Evolutionary conservation across 2,888 invertebrate species (phyloP).

Genomic region (Eledona agricola): DNA sequence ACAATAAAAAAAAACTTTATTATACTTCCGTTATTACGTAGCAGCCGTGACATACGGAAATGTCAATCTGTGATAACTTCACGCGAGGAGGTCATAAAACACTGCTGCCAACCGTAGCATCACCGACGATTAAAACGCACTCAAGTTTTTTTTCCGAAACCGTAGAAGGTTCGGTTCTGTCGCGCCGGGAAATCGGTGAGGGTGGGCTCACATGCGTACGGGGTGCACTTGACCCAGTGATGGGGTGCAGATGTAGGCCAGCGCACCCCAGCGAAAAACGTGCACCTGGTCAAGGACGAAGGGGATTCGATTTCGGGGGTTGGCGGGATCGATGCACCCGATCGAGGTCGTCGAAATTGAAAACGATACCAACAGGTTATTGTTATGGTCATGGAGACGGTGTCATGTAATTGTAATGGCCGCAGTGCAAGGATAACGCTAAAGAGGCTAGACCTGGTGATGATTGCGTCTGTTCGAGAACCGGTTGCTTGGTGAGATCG

Average conservation of each 20-base stretch:
- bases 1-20: constrained; percentile 20
- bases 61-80: constrained; percentile 44
- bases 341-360: too few species aligned
- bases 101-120: constrained; percentile 40
- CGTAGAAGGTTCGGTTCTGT: background rate
- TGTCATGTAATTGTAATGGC: too few species aligned
- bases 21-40: constrained; percentile 24
- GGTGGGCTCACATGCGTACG: too few species aligned
- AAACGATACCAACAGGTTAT: too few species aligned
- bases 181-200: background rate
- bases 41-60: constrained; percentile 42
- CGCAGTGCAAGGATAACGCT: too few species aligned
- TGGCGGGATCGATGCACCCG: too few species aligned
- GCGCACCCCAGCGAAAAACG: constrained; percentile 13
- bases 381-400: too few species aligned
- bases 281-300: too few species aligned
- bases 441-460: too few species aligned
- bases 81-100: constrained; percentile 45
- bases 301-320: too few species aligned
- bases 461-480: too few species aligned
- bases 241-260: constrained; percentile 34
- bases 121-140: constrained; percentile 44
- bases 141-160: constrained; percentile 43
- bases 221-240: constrained; percentile 36
- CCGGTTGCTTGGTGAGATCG: too few species aligned